Percentiles rank a stretch among this genome's conserved stretches.
Evolutionary conservation across 2,113 vertebrate species (phyloP).

Genomic region (Corvus moneduloides): DNA sequence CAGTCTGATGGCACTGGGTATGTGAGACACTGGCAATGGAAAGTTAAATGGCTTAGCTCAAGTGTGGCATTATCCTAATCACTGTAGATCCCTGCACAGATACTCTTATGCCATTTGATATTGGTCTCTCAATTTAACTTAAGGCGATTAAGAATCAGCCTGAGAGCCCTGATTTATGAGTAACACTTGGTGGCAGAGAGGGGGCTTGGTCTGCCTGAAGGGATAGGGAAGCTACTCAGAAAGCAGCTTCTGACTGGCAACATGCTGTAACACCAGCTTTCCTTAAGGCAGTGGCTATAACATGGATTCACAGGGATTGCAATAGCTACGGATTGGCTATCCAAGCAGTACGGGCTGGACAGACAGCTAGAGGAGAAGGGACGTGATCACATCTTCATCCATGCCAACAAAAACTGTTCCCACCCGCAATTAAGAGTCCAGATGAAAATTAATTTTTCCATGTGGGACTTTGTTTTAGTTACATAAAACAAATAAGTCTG

Average conservation of each 20-base stretch:
- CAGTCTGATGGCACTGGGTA: background rate
- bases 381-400: background rate
- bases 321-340: background rate
- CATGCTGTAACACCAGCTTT: background rate
- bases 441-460: constrained; percentile 40
- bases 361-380: background rate
- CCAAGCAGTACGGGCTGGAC: background rate
- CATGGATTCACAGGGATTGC: background rate
- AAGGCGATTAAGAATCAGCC: background rate
- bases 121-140: background rate
- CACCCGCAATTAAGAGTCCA: background rate
- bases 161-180: background rate
- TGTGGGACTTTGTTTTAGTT: constrained; percentile 24
- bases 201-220: background rate
- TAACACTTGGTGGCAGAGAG: background rate
- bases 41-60: background rate
- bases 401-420: constrained; percentile 1
- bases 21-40: background rate
- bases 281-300: background rate
- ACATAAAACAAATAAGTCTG: constrained; percentile 25
- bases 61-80: background rate
- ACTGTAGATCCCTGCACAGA: background rate
- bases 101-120: background rate
- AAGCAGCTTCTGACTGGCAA: background rate
- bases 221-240: background rate